Evolutionary conservation across 2,113 vertebrate species (phyloP).

Genomic region (Eleginops maclovinus): DNA sequence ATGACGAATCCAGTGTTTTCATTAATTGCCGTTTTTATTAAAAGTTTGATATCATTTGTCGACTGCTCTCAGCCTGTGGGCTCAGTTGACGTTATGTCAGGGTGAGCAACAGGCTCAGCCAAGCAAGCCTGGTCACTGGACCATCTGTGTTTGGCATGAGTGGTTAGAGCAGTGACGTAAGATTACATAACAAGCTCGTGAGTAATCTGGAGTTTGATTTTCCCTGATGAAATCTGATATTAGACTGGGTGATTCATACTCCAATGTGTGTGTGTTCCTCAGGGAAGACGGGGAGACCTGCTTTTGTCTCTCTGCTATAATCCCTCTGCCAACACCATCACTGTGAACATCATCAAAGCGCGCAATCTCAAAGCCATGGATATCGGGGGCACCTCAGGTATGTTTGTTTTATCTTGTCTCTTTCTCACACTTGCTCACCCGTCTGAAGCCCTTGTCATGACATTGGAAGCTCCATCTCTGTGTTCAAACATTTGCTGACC

Average conservation of each 20-base stretch:
- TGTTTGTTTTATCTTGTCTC: constrained; percentile 44
- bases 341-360: constrained; percentile 99
- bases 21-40: constrained; percentile 15
- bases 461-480: constrained; percentile 23
- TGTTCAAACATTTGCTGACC: constrained; percentile 50
- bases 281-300: constrained; percentile 80
- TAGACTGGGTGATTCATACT: constrained; percentile 42
- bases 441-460: constrained; percentile 14
- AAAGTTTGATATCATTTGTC: constrained; percentile 26
- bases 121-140: constrained; percentile 33
- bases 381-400: constrained; percentile 98
- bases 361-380: constrained; percentile 99
- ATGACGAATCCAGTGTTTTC: constrained; percentile 18
- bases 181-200: constrained; percentile 50
- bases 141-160: constrained; percentile 52
- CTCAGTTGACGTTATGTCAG: constrained; percentile 20
- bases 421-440: constrained; percentile 16
- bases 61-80: constrained; percentile 33
- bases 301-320: constrained; percentile 93
- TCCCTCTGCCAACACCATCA: constrained; percentile 97
- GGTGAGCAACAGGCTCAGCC: constrained; percentile 20
- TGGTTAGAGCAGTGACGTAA: constrained; percentile 55
- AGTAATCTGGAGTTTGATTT: constrained; percentile 57
- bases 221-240: constrained; percentile 62
- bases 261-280: constrained; percentile 52